Evolutionary conservation across 2,113 vertebrate species (phyloP), one percentile per base, ranked within the genome.

Genomic region (Crotalus horridus): DNA sequence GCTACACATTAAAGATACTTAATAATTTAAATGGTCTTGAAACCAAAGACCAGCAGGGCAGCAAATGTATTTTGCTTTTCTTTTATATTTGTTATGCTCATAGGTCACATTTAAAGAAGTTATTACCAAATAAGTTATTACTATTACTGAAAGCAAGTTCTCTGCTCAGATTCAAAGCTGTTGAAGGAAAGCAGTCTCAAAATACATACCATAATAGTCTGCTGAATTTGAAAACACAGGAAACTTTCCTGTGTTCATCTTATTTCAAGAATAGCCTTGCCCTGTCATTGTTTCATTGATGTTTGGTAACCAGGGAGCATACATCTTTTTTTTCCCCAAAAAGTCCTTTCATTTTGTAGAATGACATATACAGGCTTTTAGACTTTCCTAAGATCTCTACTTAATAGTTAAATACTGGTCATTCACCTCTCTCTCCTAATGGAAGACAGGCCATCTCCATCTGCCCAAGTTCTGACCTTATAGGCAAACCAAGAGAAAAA

Each of bases 281-380:
- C 97, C 97, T 58, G 96, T 98, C 85, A 97, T 33, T 56, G 98
- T 93, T 93, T 95, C 94, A 17, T 94, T 95, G 90, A 94, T 98
- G 91, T 97, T 93, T 87, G 97, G 96, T 89, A 98, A 94, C 97
- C 98, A 99, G 96, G 54, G 97, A 98, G 94, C 98, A 99, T 89
- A 99, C 97, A 33, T 48, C 88, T 26, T 26, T 12, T 46, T 93
- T 94, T 54, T 87, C 15, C 29, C 53, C n/a, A n/a, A 93, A 92
- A 95, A 95, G 43, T 56, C 23, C 87, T 2, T 91, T 95, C 46
- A 92, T 43, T 93, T 94, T 93, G 86, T 90, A 39, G 87, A 59
- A 90, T 10, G 0, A 64, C 1, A 61, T 0, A 59, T 59, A 55
- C 61, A 69, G 90, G 11, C 53, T 89, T 24, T 94, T 3, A 95